Conservation (phyloP, 2,113 vertebrate genomes). For the Halcyon malimbica region DNA sequence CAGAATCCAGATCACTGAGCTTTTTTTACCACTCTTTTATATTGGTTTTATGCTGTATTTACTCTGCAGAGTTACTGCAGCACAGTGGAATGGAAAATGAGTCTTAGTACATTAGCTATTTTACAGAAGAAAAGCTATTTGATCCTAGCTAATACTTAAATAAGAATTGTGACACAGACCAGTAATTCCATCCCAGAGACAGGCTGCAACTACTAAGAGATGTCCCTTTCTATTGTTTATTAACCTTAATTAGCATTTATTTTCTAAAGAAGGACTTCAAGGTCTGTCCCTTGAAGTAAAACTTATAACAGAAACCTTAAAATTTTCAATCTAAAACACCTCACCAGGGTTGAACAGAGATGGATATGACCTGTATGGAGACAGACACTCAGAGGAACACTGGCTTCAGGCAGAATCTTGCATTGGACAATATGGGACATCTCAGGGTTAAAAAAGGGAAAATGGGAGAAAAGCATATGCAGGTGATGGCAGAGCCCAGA, state of each 20-base stretch:
- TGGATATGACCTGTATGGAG: neutral
- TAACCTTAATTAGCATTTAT: neutral
- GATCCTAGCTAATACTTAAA: neutral
- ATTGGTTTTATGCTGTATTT: neutral
- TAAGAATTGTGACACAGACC: neutral
- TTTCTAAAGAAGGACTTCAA: neutral
- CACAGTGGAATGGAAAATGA: neutral
- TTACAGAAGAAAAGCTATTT: neutral
- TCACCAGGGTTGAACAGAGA: neutral
- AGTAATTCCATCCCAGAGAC: neutral
- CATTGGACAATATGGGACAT: fast-evolving
- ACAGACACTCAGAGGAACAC: neutral
- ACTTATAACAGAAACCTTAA: neutral
- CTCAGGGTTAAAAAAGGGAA: neutral
- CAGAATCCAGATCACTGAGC: neutral
- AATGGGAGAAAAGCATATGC: neutral
- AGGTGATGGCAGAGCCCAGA: neutral
- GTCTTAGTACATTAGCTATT: neutral
- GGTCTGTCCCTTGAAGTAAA: neutral
- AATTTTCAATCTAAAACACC: neutral
- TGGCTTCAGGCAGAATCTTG: neutral
- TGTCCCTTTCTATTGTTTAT: neutral
- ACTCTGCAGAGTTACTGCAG: neutral
- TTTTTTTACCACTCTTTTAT: neutral
- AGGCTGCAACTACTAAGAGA: neutral